Evolutionary conservation across 2,888 invertebrate genomes (phyloP), one percentile per base, ranked within the genome.

Genomic region (Hydriomena furcata): DNA sequence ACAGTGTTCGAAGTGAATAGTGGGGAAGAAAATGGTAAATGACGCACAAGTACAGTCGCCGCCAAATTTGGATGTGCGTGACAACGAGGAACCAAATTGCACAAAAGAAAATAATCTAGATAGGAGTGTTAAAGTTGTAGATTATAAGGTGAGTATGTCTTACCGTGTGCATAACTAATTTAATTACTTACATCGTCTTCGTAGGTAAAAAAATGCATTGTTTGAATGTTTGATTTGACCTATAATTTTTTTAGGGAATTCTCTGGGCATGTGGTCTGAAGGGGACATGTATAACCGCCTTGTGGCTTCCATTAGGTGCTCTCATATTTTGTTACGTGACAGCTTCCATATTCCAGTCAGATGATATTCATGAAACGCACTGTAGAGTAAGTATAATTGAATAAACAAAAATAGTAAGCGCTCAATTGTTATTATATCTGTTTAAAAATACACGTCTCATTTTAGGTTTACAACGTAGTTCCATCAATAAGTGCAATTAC

Each of bases 401-500:
- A 40, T 30, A 34, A 24, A 11, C n/a, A 27, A 27, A 34, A 31
- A 2, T 2, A 40, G 4, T 13, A 2, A 6, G n/a, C n/a, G n/a
- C n/a, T n/a, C n/a, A n/a, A n/a, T n/a, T n/a, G n/a, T n/a, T n/a
- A n/a, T n/a, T n/a, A 35, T 8, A 24, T 5, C 8, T 20, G 4
- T 24, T n/a, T n/a, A n/a, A 7, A 7, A 24, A 7, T 23, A 23
- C 10, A 7, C 12, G 4, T 36, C 5, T 7, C 8, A 0, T 36
- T 47, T 2, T 82, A 98, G 98, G 98, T 97, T 47, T 97, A 96
- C 84, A 98, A 98, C 86, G 94, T 97, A 82, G 95, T 98, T 77
- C 98, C 98, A 72, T 97, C 97, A 69, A 97, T 98, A 91, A 98
- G 97, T 92, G 97, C 98, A 61, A 96, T 98, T 80, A 98, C 98